These are phyloP conservation scores for Corydoras sp. DNA, from an alignment of 2,113 vertebrate genomes.

Conservation along the genomic window DNA sequence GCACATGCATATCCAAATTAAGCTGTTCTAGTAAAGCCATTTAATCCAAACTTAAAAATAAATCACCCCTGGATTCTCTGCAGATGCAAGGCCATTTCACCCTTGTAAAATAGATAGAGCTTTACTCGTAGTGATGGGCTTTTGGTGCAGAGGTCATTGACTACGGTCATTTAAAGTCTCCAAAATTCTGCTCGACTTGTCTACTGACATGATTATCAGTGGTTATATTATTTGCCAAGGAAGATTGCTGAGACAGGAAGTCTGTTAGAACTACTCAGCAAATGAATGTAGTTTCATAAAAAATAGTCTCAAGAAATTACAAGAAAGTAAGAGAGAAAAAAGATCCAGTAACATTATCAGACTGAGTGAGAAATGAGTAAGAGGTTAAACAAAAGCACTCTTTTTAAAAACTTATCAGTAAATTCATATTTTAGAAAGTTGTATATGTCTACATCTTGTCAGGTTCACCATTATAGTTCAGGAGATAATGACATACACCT, in stretches of 20 bases:
- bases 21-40: conserved; percentile 34
- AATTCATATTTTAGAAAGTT: too few species aligned
- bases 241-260: conserved; percentile 48
- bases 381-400: too few species aligned
- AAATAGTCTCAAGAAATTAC: conserved; percentile 11
- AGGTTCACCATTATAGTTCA: too few species aligned
- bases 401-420: too few species aligned
- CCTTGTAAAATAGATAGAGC: conserved; percentile 55
- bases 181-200: conserved; percentile 70
- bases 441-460: too few species aligned
- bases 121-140: conserved; percentile 54
- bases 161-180: conserved; percentile 65
- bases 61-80: conserved; percentile 5
- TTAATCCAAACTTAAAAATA: conserved; percentile 35
- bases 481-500: too few species aligned
- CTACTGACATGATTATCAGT: conserved; percentile 66
- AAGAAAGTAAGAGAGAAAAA: conserved; percentile 18
- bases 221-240: conserved; percentile 66
- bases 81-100: conserved; percentile 35
- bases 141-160: conserved; percentile 46
- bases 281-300: conserved; percentile 11
- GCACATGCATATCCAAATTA: conserved; percentile 30
- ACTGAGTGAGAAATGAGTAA: too few species aligned
- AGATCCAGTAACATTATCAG: too few species aligned
- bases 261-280: conserved; percentile 17